Conservation (phyloP, 2,888 invertebrate genomes). For the Scaptodrosophila latifasciaeformis region DNA sequence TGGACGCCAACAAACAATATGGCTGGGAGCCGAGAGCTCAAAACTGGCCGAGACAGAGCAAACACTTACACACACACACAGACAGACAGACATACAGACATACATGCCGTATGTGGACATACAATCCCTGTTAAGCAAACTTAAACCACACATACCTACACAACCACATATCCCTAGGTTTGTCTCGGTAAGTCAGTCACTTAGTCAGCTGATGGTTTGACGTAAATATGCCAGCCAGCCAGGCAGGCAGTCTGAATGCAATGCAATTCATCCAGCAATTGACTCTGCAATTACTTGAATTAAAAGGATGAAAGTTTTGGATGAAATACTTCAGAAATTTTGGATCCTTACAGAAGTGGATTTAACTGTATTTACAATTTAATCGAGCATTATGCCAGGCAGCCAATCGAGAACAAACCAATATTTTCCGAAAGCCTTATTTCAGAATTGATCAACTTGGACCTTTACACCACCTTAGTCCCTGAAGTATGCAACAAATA, state of each 20-base stretch:
- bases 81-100: constrained; percentile 8
- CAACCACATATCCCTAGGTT: constrained; percentile 11
- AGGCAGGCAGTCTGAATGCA: constrained; percentile 30
- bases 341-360: background rate
- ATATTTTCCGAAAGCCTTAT: too few species aligned
- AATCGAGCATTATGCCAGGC: too few species aligned
- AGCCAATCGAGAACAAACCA: too few species aligned
- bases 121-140: background rate
- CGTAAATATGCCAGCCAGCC: constrained; percentile 40
- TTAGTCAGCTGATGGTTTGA: constrained; percentile 26
- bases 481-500: too few species aligned
- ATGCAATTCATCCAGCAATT: too few species aligned
- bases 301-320: background rate
- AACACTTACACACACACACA: constrained; percentile 4
- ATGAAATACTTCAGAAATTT: too few species aligned
- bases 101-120: background rate
- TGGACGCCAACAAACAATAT: constrained; percentile 50
- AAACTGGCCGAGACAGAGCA: constrained; percentile 17
- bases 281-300: background rate
- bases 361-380: background rate
- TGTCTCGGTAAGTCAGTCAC: constrained; percentile 41
- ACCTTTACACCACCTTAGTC: too few species aligned
- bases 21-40: constrained; percentile 49
- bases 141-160: constrained; percentile 28
- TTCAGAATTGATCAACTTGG: too few species aligned